Evolutionary conservation across 2,888 invertebrate genomes (phyloP).

Genomic region (Dichetophora obliterata): DNA sequence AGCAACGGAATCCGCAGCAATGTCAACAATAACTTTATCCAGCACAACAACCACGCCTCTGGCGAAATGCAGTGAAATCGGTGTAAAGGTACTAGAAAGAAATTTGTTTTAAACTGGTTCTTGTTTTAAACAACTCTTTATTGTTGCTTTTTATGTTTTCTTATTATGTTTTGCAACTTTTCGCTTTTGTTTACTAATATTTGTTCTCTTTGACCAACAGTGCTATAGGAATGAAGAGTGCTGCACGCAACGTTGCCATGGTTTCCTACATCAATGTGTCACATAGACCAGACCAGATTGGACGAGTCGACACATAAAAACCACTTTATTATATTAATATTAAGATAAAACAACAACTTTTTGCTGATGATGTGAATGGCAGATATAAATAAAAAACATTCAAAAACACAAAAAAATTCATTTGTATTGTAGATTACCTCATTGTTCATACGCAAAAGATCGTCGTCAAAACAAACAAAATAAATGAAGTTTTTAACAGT

Average conservation of each 20-base stretch:
- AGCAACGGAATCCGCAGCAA: neutral
- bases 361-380: too few relatives aligned
- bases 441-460: too few relatives aligned
- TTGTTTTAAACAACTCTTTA: neutral
- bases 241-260: constrained; percentile 62
- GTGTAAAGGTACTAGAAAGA: constrained; percentile 51
- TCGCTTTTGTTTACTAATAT: neutral
- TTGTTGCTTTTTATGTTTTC: neutral
- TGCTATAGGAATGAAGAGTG: constrained; percentile 60
- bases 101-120: neutral
- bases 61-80: constrained; percentile 50
- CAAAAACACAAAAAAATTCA: too few relatives aligned
- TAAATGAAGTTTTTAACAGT: too few relatives aligned
- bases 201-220: constrained; percentile 51
- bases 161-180: neutral
- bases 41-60: neutral
- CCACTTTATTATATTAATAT: neutral
- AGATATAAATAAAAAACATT: too few relatives aligned
- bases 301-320: neutral
- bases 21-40: neutral
- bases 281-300: constrained; percentile 50
- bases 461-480: too few relatives aligned
- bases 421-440: too few relatives aligned
- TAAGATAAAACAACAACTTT: neutral
- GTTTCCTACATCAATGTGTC: constrained; percentile 65